These are phyloP conservation scores for Alauda arvensis DNA, from an alignment of 2,797 vertebrate genomes.

Conservation along the genomic window DNA sequence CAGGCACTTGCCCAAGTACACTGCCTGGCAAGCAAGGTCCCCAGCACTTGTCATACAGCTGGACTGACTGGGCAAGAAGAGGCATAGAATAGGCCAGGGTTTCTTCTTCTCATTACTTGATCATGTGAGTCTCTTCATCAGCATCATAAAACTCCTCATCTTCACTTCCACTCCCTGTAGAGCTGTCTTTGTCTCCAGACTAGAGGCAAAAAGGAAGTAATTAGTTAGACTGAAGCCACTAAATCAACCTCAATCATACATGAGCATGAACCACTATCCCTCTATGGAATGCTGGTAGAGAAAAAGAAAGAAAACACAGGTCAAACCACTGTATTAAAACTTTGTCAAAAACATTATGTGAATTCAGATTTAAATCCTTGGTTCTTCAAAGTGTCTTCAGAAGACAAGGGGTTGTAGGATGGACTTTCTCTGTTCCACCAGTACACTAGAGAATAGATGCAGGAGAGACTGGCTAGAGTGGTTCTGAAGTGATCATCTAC, in stretches of 20 bases:
- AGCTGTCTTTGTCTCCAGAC: slow-evolving; percentile 57
- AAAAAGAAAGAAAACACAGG: background rate
- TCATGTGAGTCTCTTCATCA: slow-evolving; percentile 74
- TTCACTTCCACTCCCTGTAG: slow-evolving; percentile 64
- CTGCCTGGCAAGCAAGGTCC: background rate
- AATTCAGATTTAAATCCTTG: background rate
- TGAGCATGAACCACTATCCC: background rate
- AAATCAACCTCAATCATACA: background rate
- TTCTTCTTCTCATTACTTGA: slow-evolving; percentile 63
- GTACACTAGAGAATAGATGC: background rate
- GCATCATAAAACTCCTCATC: slow-evolving; percentile 77
- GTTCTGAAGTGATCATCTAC: background rate
- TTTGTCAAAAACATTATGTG: background rate
- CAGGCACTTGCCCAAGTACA: background rate
- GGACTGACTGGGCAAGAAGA: background rate
- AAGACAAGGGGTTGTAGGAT: background rate
- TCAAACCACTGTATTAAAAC: background rate
- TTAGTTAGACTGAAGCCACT: background rate
- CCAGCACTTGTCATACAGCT: background rate
- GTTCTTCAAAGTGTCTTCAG: background rate
- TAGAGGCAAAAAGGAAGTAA: slow-evolving; percentile 9
- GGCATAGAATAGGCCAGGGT: background rate
- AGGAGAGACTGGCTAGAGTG: background rate
- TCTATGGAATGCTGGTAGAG: background rate
- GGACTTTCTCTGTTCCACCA: background rate